Evolutionary conservation across 2,888 invertebrate genomes (phyloP), one percentile per base, ranked within the genome.

Genomic region (Sericinus montela): DNA sequence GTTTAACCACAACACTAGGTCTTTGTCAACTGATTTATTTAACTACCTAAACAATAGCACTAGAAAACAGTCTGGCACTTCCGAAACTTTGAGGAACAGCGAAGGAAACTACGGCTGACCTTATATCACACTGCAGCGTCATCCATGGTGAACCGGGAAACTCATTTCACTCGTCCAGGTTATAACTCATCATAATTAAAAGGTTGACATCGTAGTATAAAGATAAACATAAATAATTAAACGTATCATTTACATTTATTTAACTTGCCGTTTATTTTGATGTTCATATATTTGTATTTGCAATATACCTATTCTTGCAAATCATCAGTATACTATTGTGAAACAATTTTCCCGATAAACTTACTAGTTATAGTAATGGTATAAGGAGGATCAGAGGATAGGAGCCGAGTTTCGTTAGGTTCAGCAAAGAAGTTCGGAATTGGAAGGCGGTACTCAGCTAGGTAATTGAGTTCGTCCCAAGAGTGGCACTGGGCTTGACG

Each of bases 381-480:
- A 59, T 68, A 72, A 63, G 69, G 73, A 70, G 77, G 80, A 75
- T 80, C 77, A 80, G 80, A 83, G 80, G 78, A 81, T 74, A 75
- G 83, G 81, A 78, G 87, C 87, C 85, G 87, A 84, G 86, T 86
- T 84, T 80, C 82, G 83, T 86, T 85, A 86, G 79, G 87, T 88
- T 88, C 88, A 89, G 87, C 89, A 89, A 74, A 89, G 84, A 67
- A 89, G 86, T 86, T 89, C 89, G 88, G 89, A 88, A 86, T 89
- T 89, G 79, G 88, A 85, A 59, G 80, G 88, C 88, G 82, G 89
- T 83, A 89, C 89, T 89, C 89, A 89, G 89, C 89, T 89, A 74
- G 89, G 89, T 75, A 88, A 80, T 42, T 86, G 86, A 15, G 86
- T 87, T 54, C 86, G 72, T 32, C 80, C 58, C 51, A 65, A 60